A percentile compares a stretch with the other conserved stretches of the same genome.
These are phyloP conservation scores for Perithous albicinctus DNA, from an alignment of 2,888 invertebrate species.

Conservation along the genomic window DNA sequence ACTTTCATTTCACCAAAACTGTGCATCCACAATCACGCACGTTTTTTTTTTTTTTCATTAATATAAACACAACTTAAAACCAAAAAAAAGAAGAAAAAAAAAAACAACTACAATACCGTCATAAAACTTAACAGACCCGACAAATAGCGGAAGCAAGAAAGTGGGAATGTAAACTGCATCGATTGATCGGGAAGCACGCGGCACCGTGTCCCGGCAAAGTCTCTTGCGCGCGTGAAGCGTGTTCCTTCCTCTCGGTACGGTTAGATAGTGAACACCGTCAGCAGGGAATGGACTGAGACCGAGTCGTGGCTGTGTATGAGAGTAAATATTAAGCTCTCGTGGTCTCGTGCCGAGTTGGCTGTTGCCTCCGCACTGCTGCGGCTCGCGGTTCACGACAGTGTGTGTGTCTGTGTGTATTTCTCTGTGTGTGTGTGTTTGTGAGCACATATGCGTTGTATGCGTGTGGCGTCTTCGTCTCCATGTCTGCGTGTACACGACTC, in stretches of 20 bases:
- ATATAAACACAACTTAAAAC: neutral
- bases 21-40: neutral
- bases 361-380: slow-evolving; percentile 64
- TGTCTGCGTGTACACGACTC: slow-evolving; percentile 42
- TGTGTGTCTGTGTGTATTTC: slow-evolving; percentile 56
- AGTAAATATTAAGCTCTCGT: slow-evolving; percentile 79
- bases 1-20: slow-evolving; percentile 2
- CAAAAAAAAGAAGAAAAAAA: too few relatives aligned
- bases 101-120: too few relatives aligned
- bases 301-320: slow-evolving; percentile 75
- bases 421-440: slow-evolving; percentile 55
- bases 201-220: slow-evolving; percentile 30
- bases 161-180: neutral
- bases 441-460: slow-evolving; percentile 67
- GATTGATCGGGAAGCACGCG: slow-evolving; percentile 27
- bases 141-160: neutral
- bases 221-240: slow-evolving; percentile 55
- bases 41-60: neutral
- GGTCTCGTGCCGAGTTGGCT: slow-evolving; percentile 74
- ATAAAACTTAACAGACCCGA: neutral
- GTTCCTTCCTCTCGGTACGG: slow-evolving; percentile 71
- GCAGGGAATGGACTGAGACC: slow-evolving; percentile 77
- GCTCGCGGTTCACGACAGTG: slow-evolving; percentile 45
- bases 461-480: slow-evolving; percentile 60
- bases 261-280: slow-evolving; percentile 76